Conservation (phyloP, 2,888 invertebrate genomes). For the Ceraclea dissimilis region DNA sequence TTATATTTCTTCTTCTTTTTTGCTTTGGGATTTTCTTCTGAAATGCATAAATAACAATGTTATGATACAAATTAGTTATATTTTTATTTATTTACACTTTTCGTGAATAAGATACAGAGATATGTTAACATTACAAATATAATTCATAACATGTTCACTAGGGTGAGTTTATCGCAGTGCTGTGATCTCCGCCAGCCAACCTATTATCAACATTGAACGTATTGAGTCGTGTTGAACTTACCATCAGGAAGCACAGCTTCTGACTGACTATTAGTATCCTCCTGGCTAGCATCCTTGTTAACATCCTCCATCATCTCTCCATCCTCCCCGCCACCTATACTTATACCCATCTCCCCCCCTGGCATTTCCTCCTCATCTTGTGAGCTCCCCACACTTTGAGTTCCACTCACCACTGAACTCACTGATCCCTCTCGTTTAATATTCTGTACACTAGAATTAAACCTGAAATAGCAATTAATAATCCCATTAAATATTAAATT, state of each 20-base stretch:
- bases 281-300: conserved; percentile 8
- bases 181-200: too few species aligned
- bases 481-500: too few species aligned
- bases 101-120: too few species aligned
- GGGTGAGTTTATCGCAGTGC: too few species aligned
- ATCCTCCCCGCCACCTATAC: conserved; percentile 1
- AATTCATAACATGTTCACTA: too few species aligned
- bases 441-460: conserved; percentile 33
- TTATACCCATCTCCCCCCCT: conserved; percentile 28
- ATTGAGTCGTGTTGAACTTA: too few species aligned
- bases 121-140: too few species aligned
- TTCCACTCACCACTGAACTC: not conserved
- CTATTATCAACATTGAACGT: too few species aligned
- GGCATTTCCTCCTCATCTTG: not conserved
- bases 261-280: conserved; percentile 11
- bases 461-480: conserved; percentile 19
- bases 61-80: not conserved
- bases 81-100: too few species aligned
- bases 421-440: conserved; percentile 29
- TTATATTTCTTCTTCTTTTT: conserved; percentile 76
- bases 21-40: conserved; percentile 30
- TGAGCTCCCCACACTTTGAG: not conserved
- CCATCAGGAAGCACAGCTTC: conserved; percentile 1
- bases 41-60: not conserved
- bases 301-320: conserved; percentile 11